Evolutionary conservation across 2,888 invertebrate genomes (phyloP).

Genomic region (Lamproptera curius): DNA sequence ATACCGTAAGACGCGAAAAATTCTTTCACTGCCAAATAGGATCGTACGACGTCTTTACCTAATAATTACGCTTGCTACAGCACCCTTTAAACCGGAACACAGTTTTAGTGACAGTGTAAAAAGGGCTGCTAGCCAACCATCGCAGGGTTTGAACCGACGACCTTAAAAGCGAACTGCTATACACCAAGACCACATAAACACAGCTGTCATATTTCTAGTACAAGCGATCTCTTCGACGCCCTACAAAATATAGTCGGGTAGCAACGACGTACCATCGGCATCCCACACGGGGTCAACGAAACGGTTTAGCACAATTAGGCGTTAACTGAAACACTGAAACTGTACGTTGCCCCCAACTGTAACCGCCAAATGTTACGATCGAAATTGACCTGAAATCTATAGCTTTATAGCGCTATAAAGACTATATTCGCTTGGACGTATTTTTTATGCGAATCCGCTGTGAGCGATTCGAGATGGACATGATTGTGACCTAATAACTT

Average conservation of each 20-base stretch:
- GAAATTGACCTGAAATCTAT: constrained; percentile 15
- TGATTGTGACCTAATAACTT: constrained; percentile 15
- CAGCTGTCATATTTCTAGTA: too few relatives aligned
- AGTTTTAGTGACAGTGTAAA: too few relatives aligned
- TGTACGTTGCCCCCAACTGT: constrained; percentile 28
- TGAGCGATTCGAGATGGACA: constrained; percentile 2
- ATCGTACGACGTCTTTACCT: too few relatives aligned
- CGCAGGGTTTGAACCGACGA: too few relatives aligned
- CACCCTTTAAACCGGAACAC: too few relatives aligned
- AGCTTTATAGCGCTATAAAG: background rate
- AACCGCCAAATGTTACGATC: constrained; percentile 5
- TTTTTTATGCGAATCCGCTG: constrained; percentile 3
- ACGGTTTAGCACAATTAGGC: constrained; percentile 38
- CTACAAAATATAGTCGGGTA: constrained; percentile 12
- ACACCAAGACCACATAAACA: too few relatives aligned
- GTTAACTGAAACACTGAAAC: constrained; percentile 30
- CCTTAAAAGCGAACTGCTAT: too few relatives aligned
- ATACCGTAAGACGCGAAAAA: too few relatives aligned
- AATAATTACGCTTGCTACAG: too few relatives aligned
- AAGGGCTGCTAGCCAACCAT: too few relatives aligned
- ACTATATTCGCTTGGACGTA: background rate
- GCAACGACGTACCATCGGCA: constrained; percentile 11
- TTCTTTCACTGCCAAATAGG: too few relatives aligned
- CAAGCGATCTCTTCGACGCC: too few relatives aligned
- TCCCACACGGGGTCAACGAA: constrained; percentile 27